Evolutionary conservation across 1,140 invertebrate genomes (phyloP).

Genomic region (Steinernema khuongi): DNA sequence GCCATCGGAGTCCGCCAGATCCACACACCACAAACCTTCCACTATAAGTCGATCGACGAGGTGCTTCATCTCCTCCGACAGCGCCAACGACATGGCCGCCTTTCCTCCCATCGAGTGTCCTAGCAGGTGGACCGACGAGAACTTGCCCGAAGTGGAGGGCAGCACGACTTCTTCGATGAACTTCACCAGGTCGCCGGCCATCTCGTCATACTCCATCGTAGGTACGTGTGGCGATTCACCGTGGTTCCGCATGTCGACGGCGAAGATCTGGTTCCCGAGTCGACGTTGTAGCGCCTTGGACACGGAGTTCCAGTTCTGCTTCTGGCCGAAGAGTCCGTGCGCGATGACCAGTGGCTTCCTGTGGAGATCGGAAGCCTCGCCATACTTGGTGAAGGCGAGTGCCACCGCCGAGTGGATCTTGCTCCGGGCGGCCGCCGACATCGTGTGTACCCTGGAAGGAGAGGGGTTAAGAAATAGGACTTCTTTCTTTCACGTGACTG

Average conservation of each 20-base stretch:
- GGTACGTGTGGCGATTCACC: slow-evolving; percentile 39
- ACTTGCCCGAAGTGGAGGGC: slow-evolving; percentile 31
- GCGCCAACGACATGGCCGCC: slow-evolving; percentile 39
- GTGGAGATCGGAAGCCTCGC: not conserved
- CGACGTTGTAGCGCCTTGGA: slow-evolving; percentile 43
- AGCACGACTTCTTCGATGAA: slow-evolving; percentile 40
- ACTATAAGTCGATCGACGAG: slow-evolving; percentile 44
- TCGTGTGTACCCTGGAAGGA: not conserved
- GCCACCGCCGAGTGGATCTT: not conserved
- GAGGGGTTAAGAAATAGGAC: too few species aligned
- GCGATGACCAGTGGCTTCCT: slow-evolving; percentile 26
- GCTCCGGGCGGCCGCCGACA: not conserved
- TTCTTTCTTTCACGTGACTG: not conserved
- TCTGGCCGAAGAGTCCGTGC: slow-evolving; percentile 49
- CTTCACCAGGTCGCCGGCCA: slow-evolving; percentile 44
- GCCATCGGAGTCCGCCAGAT: too few species aligned
- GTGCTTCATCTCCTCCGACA: slow-evolving; percentile 18
- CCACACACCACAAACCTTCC: slow-evolving; percentile 43
- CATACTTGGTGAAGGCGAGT: not conserved
- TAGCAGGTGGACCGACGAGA: slow-evolving; percentile 30
- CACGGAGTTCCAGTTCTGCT: slow-evolving; percentile 50
- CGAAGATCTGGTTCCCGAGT: slow-evolving; percentile 43
- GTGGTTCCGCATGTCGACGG: slow-evolving; percentile 48
- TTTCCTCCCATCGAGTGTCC: slow-evolving; percentile 56
- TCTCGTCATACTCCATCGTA: slow-evolving; percentile 38